Evolutionary conservation across 2,797 vertebrate genomes (phyloP).

Genomic region (Emys orbicularis): DNA sequence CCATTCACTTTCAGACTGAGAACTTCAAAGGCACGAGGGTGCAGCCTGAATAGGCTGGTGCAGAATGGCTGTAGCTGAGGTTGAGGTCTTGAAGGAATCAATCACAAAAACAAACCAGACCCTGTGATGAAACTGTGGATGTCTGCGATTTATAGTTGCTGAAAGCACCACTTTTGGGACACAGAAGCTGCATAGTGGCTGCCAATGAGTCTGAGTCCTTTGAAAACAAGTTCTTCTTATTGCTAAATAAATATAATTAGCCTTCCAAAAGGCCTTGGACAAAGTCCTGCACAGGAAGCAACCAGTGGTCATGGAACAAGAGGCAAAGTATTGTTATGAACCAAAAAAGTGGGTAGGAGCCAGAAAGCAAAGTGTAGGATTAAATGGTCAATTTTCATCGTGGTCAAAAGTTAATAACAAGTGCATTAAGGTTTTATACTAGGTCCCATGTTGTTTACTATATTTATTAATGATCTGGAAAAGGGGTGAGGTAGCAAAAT

Average conservation of each 20-base stretch:
- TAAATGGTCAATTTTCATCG: not conserved
- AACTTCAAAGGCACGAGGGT: not conserved
- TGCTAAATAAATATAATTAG: not conserved
- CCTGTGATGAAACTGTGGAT: not conserved
- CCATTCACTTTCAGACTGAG: not conserved
- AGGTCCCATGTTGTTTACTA: not conserved
- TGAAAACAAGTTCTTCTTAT: not conserved
- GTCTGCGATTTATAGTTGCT: not conserved
- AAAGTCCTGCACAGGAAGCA: not conserved
- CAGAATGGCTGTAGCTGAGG: not conserved
- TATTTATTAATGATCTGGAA: not conserved
- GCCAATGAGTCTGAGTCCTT: not conserved
- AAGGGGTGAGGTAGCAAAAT: not conserved
- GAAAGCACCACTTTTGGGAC: not conserved
- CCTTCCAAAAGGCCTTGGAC: not conserved
- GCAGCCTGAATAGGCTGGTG: not conserved
- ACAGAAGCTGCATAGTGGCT: not conserved
- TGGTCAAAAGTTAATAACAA: not conserved
- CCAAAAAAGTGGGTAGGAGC: not conserved
- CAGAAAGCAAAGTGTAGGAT: not conserved
- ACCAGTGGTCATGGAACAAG: not conserved
- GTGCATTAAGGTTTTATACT: not conserved
- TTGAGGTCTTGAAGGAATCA: not conserved
- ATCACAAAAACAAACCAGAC: not conserved
- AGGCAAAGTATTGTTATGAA: not conserved